These are phyloP conservation scores for Megathymus violae DNA, from an alignment of 1,140 invertebrate genomes.

Conservation along the genomic window DNA sequence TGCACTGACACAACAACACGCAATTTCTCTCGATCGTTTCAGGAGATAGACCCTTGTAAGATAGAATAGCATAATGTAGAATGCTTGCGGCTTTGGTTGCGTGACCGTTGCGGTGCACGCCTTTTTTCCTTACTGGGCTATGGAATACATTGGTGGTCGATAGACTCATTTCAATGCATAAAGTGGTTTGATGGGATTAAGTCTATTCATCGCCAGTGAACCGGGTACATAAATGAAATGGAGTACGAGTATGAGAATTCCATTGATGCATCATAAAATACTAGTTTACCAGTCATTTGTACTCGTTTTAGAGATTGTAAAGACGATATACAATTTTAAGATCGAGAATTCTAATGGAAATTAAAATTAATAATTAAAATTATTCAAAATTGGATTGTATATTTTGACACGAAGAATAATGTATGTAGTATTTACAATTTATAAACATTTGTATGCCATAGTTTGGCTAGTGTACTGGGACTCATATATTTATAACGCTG, in stretches of 20 bases:
- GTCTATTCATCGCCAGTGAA: slow-evolving; percentile 10
- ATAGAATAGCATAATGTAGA: slow-evolving; percentile 41
- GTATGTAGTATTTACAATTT: too few species aligned
- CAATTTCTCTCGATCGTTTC: slow-evolving; percentile 51
- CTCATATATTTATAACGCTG: too few species aligned
- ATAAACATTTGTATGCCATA: too few species aligned
- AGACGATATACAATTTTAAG: too few species aligned
- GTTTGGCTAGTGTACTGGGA: too few species aligned
- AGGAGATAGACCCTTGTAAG: slow-evolving; percentile 41
- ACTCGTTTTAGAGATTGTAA: too few species aligned
- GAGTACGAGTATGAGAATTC: slow-evolving; percentile 1
- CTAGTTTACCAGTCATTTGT: too few species aligned
- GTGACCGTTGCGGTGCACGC: slow-evolving; percentile 25
- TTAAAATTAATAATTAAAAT: too few species aligned
- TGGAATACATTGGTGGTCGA: slow-evolving; percentile 39
- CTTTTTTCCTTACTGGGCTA: slow-evolving; percentile 40
- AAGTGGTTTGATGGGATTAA: slow-evolving; percentile 18
- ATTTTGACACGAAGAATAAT: too few species aligned
- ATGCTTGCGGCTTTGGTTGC: slow-evolving; percentile 34
- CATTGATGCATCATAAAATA: too few species aligned
- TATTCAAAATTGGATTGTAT: too few species aligned
- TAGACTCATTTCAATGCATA: slow-evolving; percentile 29
- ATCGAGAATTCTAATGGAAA: too few species aligned
- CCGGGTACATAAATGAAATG: background rate
- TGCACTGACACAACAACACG: slow-evolving; percentile 49